These are phyloP conservation scores for Pangasianodon gigas DNA, from an alignment of 2,113 vertebrate genomes.

Conservation along the genomic window DNA sequence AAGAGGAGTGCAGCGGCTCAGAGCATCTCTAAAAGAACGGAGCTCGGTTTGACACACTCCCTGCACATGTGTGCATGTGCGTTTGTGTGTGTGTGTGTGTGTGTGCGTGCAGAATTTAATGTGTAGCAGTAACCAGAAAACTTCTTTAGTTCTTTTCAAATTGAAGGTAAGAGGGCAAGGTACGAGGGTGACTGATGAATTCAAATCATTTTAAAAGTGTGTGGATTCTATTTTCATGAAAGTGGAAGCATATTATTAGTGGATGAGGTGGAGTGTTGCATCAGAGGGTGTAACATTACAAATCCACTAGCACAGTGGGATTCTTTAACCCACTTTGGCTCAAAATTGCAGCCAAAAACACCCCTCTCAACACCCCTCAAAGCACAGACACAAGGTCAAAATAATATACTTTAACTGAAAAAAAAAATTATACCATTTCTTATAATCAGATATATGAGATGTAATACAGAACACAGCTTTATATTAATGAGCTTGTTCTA, in stretches of 20 bases:
- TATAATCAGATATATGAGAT: neutral
- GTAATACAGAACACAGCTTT: neutral
- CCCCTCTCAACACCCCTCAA: neutral
- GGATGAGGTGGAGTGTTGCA: constrained; percentile 5
- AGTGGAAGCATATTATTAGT: neutral
- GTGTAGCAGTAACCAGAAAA: neutral
- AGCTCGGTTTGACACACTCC: constrained; percentile 29
- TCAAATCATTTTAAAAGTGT: neutral
- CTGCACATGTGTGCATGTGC: constrained; percentile 23
- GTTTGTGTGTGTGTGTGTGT: constrained; percentile 38
- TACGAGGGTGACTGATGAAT: neutral
- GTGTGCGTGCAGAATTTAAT: constrained; percentile 25
- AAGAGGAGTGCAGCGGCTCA: constrained; percentile 42
- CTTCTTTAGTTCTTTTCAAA: neutral
- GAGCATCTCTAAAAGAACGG: constrained; percentile 15
- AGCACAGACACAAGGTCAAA: neutral
- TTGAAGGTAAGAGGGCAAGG: neutral
- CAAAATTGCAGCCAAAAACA: constrained; percentile 12
- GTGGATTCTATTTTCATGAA: neutral
- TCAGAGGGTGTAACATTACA: constrained; percentile 27
- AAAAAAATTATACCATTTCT: neutral
- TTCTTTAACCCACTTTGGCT: neutral
- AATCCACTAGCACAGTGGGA: constrained; percentile 12
- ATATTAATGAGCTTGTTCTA: too few relatives aligned
- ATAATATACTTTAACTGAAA: neutral